A percentile compares a stretch with the other conserved stretches of the same genome.
Conservation (phyloP, 1,140 invertebrate species). For the Procambarus clarkii region DNA sequence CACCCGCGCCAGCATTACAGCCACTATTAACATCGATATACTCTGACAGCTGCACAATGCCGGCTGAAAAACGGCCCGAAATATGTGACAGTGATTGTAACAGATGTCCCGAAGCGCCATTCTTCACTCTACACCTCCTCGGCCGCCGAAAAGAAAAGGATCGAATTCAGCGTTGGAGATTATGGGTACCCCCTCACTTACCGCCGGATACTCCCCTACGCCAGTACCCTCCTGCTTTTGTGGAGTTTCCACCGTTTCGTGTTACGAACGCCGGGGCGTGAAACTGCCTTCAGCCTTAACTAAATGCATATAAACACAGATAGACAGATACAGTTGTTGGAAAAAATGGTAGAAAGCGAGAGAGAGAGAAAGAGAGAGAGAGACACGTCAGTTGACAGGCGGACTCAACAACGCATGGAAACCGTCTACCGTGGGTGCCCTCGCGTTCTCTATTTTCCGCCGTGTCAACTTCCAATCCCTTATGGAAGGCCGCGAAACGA, state of each 20-base stretch:
- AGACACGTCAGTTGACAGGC: neutral
- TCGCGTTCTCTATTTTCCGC: slow-evolving; percentile 36
- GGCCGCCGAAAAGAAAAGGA: slow-evolving; percentile 39
- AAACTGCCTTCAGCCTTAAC: too few species aligned
- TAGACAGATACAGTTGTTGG: neutral
- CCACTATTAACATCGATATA: slow-evolving; percentile 54
- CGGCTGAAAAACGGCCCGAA: slow-evolving; percentile 32
- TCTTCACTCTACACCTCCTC: slow-evolving; percentile 50
- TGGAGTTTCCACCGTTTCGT: neutral
- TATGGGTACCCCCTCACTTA: neutral
- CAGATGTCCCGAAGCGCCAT: slow-evolving; percentile 43
- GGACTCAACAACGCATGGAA: slow-evolving; percentile 10
- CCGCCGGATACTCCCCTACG: too few species aligned
- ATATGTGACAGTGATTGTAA: slow-evolving; percentile 55
- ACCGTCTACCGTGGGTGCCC: slow-evolving; percentile 7
- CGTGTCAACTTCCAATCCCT: slow-evolving; percentile 50
- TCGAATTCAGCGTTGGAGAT: slow-evolving; percentile 27
- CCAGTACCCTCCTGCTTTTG: too few species aligned
- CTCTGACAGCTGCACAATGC: slow-evolving; percentile 40
- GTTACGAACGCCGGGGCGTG: neutral
- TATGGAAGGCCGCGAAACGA: slow-evolving; percentile 50
- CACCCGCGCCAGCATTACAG: neutral
- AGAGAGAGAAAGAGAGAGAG: neutral
- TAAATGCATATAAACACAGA: too few species aligned
- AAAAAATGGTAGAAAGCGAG: neutral